Evolutionary conservation across 53 echinoderm and acorn worm genomes (phyloP), one percentile per base, ranked within the genome.

Genomic region (Glandiceps talaboti): DNA sequence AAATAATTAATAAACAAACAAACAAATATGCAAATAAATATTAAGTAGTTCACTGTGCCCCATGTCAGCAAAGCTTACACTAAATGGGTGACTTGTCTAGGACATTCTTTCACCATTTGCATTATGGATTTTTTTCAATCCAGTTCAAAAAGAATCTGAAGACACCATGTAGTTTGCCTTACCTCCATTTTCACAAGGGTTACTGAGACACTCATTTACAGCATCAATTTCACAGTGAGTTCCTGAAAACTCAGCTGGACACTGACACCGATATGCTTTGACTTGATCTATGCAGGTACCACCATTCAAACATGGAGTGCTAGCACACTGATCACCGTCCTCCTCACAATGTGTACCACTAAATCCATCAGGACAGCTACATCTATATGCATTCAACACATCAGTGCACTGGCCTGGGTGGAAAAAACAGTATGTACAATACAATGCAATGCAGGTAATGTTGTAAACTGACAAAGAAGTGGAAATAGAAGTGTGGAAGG

Each of bases 151-250:
- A n/a, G n/a, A n/a, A n/a, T n/a, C n/a, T n/a, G n/a, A n/a, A n/a
- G n/a, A n/a, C n/a, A n/a, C n/a, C n/a, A n/a, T n/a, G n/a, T n/a
- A 75, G 1, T 73, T 29, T 74, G 64, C 33, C 85, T 75, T 82
- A 90, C 89, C 94, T 76, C 73, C 84, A 82, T 94, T 91, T 31
- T 64, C 73, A 78, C 94, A 94, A 26, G 94, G 94, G 25, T 20
- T 76, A 73, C 89, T 91, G 64, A 30, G 33, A 81, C 94, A 94
- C 32, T 94, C 91, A 78, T 94, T 80, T 73, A 94, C 87, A 81
- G 74, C 33, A 73, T 93, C 94, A 25, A 84, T 74, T 73, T 93
- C 87, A 76, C 94, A 93, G 90, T 86, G 85, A 25, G 79, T 73
- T 25, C 94, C 94, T 14, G 84, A 73, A 26, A 90, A 83, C 14